Percentiles rank a stretch among this genome's conserved stretches.
phyloP scores from a whole-genome alignment of 2,888 invertebrate species.

The Cyclophora punctaria region DNA sequence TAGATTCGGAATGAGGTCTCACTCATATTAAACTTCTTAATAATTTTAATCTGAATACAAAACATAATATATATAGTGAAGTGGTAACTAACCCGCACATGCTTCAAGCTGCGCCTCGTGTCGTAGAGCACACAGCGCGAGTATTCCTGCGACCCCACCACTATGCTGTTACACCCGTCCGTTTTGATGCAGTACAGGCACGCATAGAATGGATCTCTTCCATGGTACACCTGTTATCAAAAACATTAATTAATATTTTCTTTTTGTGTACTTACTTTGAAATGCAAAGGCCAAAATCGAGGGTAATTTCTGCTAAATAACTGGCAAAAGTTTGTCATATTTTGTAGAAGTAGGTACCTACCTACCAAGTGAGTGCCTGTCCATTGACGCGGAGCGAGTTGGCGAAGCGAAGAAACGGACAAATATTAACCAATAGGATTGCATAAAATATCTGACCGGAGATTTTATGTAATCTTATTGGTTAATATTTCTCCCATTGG shows the following conservation, averaged over 20 bases:
- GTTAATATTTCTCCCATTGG: no score
- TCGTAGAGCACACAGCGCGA: slow-evolving; percentile 61
- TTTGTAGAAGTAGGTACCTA: no score
- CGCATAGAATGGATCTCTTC: slow-evolving; percentile 52
- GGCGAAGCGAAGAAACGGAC: no score
- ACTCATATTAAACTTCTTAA: background rate
- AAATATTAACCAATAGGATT: no score
- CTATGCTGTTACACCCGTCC: slow-evolving; percentile 42
- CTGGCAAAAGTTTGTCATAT: slow-evolving; percentile 2
- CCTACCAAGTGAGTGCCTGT: no score
- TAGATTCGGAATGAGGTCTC: background rate
- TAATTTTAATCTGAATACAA: background rate
- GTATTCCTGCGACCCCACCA: slow-evolving; percentile 54
- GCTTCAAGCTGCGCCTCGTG: slow-evolving; percentile 28
- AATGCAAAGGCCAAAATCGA: no score
- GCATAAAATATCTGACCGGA: no score
- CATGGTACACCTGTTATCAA: slow-evolving; percentile 39
- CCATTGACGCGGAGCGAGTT: no score
- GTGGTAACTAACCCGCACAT: slow-evolving; percentile 45
- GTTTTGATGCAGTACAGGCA: slow-evolving; percentile 56
- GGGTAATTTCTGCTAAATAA: no score
- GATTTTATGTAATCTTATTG: no score
- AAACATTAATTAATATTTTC: no score
- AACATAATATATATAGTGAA: background rate
- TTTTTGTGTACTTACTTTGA: no score